Conservation (phyloP, 2,113 vertebrate genomes). For the Pagrus major region DNA sequence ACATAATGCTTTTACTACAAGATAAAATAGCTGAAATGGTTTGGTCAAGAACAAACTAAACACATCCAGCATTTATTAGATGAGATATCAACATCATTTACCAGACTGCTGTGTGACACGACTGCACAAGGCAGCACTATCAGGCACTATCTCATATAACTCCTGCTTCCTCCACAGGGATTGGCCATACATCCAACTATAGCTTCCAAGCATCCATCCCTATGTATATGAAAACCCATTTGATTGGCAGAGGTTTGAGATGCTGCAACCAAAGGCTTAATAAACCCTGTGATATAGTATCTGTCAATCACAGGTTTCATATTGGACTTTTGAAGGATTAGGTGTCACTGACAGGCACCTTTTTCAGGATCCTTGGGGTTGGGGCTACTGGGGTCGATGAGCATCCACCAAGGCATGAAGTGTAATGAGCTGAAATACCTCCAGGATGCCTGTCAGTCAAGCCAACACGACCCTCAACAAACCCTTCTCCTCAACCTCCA, state of each 20-base stretch:
- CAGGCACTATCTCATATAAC: not conserved
- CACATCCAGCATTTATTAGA: not conserved
- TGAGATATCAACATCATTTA: not conserved
- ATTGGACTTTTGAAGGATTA: not conserved
- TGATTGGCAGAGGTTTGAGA: not conserved
- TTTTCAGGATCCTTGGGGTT: not conserved
- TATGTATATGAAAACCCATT: not conserved
- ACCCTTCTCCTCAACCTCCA: not conserved
- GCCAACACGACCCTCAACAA: not conserved
- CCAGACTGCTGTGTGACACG: not conserved
- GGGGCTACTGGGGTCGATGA: not conserved
- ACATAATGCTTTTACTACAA: not conserved
- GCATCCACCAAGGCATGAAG: not conserved
- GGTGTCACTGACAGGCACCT: not conserved
- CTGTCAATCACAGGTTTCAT: not conserved
- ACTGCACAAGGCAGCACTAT: not conserved
- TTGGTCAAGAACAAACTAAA: not conserved
- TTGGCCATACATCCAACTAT: not conserved
- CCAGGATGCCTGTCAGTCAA: slow-evolving; percentile 1
- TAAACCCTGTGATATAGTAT: not conserved
- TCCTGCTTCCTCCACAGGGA: slow-evolving; percentile 13
- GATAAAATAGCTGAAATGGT: not conserved
- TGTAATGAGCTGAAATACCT: not conserved
- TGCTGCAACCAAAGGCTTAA: not conserved
- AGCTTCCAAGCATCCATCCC: not conserved